phyloP scores from a whole-genome alignment of 2,888 invertebrate species.

The Yponomeuta malinellus region DNA sequence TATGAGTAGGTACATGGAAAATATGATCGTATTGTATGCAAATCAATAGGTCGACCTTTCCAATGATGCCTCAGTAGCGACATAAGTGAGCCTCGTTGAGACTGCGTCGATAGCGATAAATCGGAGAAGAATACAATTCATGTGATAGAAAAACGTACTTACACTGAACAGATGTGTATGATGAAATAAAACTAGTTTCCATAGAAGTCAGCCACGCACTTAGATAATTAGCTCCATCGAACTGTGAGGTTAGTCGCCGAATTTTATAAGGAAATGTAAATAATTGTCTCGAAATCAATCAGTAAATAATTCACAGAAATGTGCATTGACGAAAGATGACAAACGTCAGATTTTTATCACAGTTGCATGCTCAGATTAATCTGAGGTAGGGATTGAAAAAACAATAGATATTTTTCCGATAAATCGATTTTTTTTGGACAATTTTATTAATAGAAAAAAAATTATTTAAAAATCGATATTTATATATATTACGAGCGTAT shows the following conservation, averaged over 20 bases:
- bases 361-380: neutral
- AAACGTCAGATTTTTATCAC: conserved; percentile 13
- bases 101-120: conserved; percentile 31
- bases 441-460: no score
- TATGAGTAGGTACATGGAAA: conserved; percentile 7
- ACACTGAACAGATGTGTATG: conserved; percentile 53
- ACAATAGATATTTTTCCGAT: no score
- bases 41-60: conserved; percentile 57
- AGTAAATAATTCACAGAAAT: neutral
- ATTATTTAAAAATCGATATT: no score
- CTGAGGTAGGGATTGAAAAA: no score
- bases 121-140: conserved; percentile 35
- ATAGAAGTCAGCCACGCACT: conserved; percentile 47
- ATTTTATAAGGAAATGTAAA: neutral
- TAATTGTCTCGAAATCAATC: neutral
- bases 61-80: neutral
- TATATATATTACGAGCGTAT: no score
- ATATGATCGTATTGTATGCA: conserved; percentile 55
- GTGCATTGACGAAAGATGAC: conserved; percentile 23
- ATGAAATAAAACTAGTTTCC: conserved; percentile 51
- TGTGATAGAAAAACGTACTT: conserved; percentile 37
- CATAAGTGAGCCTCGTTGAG: neutral
- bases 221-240: conserved; percentile 48
- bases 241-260: conserved; percentile 22
- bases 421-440: no score